Base-by-base conservation (phyloP, 2,113 vertebrate genomes). In the Callithrix jacchus region DNA sequence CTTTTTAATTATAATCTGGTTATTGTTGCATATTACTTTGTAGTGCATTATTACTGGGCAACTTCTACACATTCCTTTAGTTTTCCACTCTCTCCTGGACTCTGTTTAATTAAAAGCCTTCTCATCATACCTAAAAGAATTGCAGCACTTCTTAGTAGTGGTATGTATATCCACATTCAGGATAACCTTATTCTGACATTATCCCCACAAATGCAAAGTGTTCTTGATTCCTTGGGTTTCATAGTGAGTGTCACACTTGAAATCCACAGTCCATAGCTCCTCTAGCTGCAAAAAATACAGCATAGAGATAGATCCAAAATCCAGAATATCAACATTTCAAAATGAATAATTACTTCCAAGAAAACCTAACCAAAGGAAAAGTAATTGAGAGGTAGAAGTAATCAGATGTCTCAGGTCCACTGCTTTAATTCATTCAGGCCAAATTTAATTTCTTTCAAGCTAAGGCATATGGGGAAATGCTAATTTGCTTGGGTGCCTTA, bases 381-480 rank as follows among this genome's bases (percentile, higher is more conserved):
- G 40, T 83, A 92, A 74, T 1, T 81, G 40, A 93, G 81, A 96
- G 35, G 40, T 47, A 96, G 30, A 87, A 56, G 84, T 73, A 30
- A 79, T 87, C 64, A 77, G 25, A 66, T 56, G 30, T 85, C 56
- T 40, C 76, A 68, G 45, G 64, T 61, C 71, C 47, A 52, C 42
- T 45, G 85, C 32, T 81, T 93, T 89, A 87, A 76, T 95, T 93
- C 87, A 80, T 88, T 92, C 84, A 94, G 58, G 49, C 16, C 10
- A n/a, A 32, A 97, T 93, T 92, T 54, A 80, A 93, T 87, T 88
- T 80, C 45, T 87, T 87, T 87, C 21, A 73, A 87, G 87, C 56
- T n/a, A 25, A 91, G 20, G n/a, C 37, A 68, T 52, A 84, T 6
- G 16, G 66, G 25, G 13, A 76, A 93, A 96, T 74, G 49, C 27